Evolutionary conservation across 2,888 invertebrate genomes (phyloP), one percentile per base, ranked within the genome.

Genomic region (Trilocha varians): DNA sequence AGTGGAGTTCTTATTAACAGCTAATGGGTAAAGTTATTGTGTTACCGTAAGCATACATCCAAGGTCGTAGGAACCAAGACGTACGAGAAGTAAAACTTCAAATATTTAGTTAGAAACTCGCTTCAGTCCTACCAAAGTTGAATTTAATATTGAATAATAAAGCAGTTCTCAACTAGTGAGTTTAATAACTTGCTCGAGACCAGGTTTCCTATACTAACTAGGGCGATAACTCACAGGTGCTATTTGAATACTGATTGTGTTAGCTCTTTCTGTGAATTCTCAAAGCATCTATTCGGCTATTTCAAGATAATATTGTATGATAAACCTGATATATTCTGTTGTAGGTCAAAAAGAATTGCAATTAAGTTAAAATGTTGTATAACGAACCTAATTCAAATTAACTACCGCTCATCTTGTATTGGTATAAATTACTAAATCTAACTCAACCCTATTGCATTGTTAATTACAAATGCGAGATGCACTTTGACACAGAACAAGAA

Each of bases 111-210:
- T 80, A 78, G 64, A 60, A 78, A 83, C 76, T 83, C 69, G 71
- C 64, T 65, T 62, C 62, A 68, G 76, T 77, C 76, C 71, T 75
- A 71, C 65, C 67, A 70, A 68, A 63, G 76, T 70, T 71, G 73
- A 78, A 79, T 83, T 77, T 80, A 75, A 80, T 84, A 79, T 78
- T 79, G 78, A 83, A 84, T 84, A 82, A 80, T 83, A 82, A 79
- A 83, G 71, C 74, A 78, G 78, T 76, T 78, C 64, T 59, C 67
- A 73, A 75, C 72, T 78, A 73, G 75, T 66, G 74, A 77, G 76
- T 82, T 74, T 67, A 78, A 75, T 75, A 73, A 78, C 70, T 82
- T 70, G 68, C 65, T 72, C 69, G 69, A 77, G 64, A 71, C 71
- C 66, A 71, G 72, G 70, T 76, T 74, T 66, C 65, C 69, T 70